Percentiles rank a stretch among this genome's conserved stretches.
phyloP scores from a whole-genome alignment of 1,140 invertebrate species.

The Heliothis virescens region DNA sequence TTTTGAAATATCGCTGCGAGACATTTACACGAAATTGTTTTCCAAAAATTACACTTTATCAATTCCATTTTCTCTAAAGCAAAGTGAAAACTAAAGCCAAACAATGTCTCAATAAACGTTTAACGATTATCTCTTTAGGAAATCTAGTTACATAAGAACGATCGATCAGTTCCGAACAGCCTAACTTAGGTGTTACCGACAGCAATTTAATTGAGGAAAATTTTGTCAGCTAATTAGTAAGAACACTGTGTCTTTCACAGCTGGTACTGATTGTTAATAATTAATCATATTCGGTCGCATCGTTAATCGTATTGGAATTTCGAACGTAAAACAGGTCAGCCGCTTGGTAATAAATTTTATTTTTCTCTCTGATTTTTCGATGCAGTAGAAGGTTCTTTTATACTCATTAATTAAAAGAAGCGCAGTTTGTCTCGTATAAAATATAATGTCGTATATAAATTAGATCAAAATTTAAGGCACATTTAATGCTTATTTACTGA shows the following conservation, averaged over 20 bases:
- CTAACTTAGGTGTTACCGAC: not conserved
- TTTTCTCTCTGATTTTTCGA: not conserved
- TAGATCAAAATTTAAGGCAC: too few species aligned
- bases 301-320: constrained; percentile 31
- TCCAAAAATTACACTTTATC: too few species aligned
- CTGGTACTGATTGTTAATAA: constrained; percentile 28
- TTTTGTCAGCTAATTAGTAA: constrained; percentile 33
- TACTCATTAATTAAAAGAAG: not conserved
- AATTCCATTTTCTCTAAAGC: too few species aligned
- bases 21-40: too few species aligned
- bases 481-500: too few species aligned
- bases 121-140: not conserved
- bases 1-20: too few species aligned
- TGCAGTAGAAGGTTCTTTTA: not conserved
- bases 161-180: not conserved
- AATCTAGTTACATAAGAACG: not conserved
- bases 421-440: too few species aligned
- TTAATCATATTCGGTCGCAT: constrained; percentile 34
- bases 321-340: not conserved
- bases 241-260: constrained; percentile 31
- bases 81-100: too few species aligned
- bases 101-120: not conserved
- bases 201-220: constrained; percentile 27
- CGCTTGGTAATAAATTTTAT: not conserved
- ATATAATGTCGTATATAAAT: too few species aligned